A percentile compares a stretch with the other conserved stretches of the same genome.
These are phyloP conservation scores for Columba janthina DNA, from an alignment of 2,113 vertebrate species.

Conservation along the genomic window DNA sequence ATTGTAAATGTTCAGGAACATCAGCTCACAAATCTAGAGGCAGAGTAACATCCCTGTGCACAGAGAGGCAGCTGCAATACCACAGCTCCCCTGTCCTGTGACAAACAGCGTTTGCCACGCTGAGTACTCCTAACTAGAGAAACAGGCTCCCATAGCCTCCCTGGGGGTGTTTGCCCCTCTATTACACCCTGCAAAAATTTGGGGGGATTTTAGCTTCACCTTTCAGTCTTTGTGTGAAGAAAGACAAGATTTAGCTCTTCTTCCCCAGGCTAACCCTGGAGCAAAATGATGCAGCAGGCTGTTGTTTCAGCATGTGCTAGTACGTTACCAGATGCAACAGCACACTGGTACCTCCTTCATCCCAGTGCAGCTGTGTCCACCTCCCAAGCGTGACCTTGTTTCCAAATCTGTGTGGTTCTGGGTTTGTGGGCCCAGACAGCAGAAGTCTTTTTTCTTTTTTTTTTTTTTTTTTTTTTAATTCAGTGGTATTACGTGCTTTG, in stretches of 20 bases:
- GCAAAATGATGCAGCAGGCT: neutral
- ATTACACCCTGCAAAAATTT: neutral
- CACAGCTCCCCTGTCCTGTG: conserved; percentile 15
- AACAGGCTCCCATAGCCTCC: neutral
- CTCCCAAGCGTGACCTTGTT: neutral
- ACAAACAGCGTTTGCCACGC: neutral
- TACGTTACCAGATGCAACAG: neutral
- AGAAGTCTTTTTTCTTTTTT: neutral
- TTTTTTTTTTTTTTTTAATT: neutral
- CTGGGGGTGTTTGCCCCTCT: neutral
- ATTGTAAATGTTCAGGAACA: neutral
- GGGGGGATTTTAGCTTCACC: accelerated
- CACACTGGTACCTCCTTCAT: neutral
- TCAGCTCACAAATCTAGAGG: neutral
- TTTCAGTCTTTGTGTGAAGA: neutral
- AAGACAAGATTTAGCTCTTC: neutral
- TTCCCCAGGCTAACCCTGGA: neutral
- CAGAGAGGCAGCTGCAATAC: neutral
- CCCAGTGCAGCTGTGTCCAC: neutral
- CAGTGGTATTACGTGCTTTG: neutral
- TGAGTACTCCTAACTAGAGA: neutral
- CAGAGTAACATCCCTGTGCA: neutral
- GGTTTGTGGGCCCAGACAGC: neutral
- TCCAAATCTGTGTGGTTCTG: neutral
- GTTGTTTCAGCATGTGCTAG: neutral